A percentile compares a stretch with the other conserved stretches of the same genome.
Conservation (phyloP, 2,888 invertebrate species). For the Xanthostigma xanthostigma region DNA sequence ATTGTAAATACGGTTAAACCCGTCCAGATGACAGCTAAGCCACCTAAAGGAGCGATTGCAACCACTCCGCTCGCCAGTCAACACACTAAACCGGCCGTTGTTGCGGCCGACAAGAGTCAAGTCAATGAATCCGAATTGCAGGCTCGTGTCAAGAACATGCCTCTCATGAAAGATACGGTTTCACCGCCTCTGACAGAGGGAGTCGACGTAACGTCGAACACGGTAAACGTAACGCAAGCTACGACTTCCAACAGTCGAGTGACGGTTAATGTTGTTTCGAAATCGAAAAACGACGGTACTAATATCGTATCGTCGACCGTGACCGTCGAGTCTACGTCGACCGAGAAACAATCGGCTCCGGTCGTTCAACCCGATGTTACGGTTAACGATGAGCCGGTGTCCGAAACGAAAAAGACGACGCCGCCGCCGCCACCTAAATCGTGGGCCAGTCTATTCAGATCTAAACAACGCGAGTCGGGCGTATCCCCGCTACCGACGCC, state of each 20-base stretch:
- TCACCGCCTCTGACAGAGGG: background rate
- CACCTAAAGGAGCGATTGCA: conserved; percentile 19
- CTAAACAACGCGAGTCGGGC: no score
- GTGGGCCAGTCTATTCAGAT: conserved; percentile 51
- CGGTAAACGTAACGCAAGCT: no score
- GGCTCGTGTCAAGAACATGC: no score
- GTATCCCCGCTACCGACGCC: conserved; percentile 7
- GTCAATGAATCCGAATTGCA: background rate
- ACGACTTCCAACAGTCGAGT: no score
- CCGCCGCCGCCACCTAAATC: conserved; percentile 31
- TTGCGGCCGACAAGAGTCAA: background rate
- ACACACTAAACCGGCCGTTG: background rate
- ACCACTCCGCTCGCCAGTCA: conserved; percentile 24
- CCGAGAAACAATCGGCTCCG: conserved; percentile 21
- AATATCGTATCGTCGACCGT: conserved; percentile 28
- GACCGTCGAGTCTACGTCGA: conserved; percentile 20
- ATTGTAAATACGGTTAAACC: conserved; percentile 8
- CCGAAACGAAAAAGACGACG: background rate
- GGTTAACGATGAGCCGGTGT: conserved; percentile 18
- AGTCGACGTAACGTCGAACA: no score
- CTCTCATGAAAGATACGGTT: background rate
- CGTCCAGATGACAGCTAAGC: background rate
- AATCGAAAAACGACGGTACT: conserved; percentile 16
- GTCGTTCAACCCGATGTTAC: conserved; percentile 30
- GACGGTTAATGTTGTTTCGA: no score